Percentiles rank a stretch among this genome's conserved stretches.
Evolutionary conservation across 2,888 invertebrate species (phyloP).

Genomic region (Cantharis flavilabris): DNA sequence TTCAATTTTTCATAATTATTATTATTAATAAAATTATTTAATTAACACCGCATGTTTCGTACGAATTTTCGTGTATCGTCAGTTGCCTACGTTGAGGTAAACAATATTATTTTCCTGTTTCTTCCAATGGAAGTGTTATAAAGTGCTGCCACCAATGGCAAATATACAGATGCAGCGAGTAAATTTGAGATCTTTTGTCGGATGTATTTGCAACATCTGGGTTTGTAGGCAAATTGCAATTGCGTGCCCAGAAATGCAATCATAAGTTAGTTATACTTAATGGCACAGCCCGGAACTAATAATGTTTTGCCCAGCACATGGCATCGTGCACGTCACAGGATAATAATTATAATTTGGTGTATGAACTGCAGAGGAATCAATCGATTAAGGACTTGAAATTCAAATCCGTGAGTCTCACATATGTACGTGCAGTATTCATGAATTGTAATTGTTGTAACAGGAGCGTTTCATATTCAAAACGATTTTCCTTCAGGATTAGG

Average conservation of each 20-base stretch:
- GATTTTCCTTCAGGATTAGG: neutral
- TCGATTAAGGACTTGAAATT: neutral
- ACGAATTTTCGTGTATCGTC: too few species aligned
- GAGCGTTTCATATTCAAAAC: neutral
- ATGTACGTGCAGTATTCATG: neutral
- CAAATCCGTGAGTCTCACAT: neutral
- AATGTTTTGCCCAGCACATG: slow-evolving; percentile 1
- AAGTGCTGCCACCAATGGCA: slow-evolving; percentile 4
- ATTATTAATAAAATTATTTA: too few species aligned
- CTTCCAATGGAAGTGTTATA: neutral
- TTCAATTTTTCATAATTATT: too few species aligned
- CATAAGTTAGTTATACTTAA: slow-evolving; percentile 22
- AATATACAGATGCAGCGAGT: slow-evolving; percentile 3
- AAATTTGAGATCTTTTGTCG: slow-evolving; percentile 8
- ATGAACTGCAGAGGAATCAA: neutral
- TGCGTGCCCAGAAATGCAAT: slow-evolving; percentile 26
- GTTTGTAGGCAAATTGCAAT: slow-evolving; percentile 25
- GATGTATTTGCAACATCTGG: slow-evolving; percentile 23
- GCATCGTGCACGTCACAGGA: slow-evolving; percentile 4
- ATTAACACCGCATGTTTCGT: too few species aligned
- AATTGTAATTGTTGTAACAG: neutral
- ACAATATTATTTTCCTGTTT: neutral
- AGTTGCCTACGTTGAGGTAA: too few species aligned
- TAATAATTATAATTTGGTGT: neutral
- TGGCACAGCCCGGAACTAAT: slow-evolving; percentile 5